These are phyloP conservation scores for Lepus americanus DNA, from an alignment of 2,113 vertebrate species.

Conservation along the genomic window DNA sequence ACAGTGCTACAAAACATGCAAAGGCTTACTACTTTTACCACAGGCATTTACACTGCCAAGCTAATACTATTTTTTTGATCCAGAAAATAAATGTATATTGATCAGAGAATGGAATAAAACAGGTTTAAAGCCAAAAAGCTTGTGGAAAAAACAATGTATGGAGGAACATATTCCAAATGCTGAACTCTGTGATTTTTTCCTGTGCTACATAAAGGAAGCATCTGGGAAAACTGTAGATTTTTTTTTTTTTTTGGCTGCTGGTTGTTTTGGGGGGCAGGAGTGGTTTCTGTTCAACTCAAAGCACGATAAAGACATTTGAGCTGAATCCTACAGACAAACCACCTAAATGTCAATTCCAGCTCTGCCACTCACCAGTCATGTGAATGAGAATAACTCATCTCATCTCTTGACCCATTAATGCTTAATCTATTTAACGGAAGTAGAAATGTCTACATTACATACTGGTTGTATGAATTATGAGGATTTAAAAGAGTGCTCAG, in stretches of 20 bases:
- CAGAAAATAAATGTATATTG: not conserved
- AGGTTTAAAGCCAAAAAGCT: not conserved
- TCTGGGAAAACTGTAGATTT: not conserved
- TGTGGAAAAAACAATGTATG: not conserved
- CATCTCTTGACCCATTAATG: not conserved
- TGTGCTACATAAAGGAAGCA: not conserved
- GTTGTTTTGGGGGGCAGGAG: too few species aligned
- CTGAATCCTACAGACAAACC: not conserved
- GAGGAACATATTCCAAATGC: not conserved
- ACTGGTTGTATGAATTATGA: not conserved
- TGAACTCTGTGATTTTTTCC: not conserved
- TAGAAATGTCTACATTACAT: not conserved
- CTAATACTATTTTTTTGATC: too few species aligned
- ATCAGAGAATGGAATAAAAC: not conserved
- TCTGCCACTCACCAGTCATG: not conserved
- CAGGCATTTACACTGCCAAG: not conserved
- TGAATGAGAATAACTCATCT: not conserved
- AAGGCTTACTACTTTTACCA: not conserved
- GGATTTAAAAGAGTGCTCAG: too few species aligned
- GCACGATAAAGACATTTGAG: not conserved
- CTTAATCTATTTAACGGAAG: not conserved
- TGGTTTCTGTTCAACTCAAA: not conserved
- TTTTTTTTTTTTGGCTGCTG: too few species aligned
- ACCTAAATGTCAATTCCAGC: not conserved
- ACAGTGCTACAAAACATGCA: not conserved